These are phyloP conservation scores for Zootermopsis nevadensis DNA, from an alignment of 2,888 invertebrate genomes.

Conservation along the genomic window DNA sequence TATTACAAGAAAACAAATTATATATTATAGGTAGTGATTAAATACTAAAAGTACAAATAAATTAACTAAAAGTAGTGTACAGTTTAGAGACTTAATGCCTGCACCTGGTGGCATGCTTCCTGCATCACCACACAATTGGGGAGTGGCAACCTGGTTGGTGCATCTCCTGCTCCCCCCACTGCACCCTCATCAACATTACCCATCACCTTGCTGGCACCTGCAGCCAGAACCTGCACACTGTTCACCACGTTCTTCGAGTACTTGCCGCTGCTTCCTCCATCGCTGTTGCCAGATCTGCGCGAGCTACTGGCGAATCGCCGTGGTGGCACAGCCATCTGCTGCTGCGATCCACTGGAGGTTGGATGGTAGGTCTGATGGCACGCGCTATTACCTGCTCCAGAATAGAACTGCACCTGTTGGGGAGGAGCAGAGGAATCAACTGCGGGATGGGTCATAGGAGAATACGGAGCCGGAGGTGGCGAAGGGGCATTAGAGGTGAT, in stretches of 20 bases:
- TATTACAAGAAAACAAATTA: not conserved
- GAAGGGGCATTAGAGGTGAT: not conserved
- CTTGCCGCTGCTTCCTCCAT: conserved; percentile 17
- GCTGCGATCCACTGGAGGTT: conserved; percentile 21
- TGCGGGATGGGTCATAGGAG: conserved; percentile 36
- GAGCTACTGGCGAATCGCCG: conserved; percentile 32
- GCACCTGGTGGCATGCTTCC: conserved; percentile 41
- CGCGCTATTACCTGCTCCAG: conserved; percentile 4
- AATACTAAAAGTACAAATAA: conserved; percentile 8
- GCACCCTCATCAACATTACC: conserved; percentile 30
- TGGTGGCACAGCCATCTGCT: not conserved
- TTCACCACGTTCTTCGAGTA: conserved; percentile 28
- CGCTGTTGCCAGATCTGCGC: conserved; percentile 15
- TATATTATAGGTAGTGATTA: not conserved
- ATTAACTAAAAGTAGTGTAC: not conserved
- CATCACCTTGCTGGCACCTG: not conserved
- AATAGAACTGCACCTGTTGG: conserved; percentile 35
- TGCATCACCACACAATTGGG: conserved; percentile 11
- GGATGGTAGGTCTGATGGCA: conserved; percentile 31
- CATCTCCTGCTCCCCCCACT: conserved; percentile 44
- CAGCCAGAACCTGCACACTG: not conserved
- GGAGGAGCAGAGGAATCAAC: conserved; percentile 44
- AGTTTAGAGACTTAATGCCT: conserved; percentile 34
- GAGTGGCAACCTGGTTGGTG: conserved; percentile 25
- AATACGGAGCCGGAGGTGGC: conserved; percentile 35